Base-by-base conservation (phyloP, 2,113 vertebrate genomes). In the Cynoglossus semilaevis region DNA sequence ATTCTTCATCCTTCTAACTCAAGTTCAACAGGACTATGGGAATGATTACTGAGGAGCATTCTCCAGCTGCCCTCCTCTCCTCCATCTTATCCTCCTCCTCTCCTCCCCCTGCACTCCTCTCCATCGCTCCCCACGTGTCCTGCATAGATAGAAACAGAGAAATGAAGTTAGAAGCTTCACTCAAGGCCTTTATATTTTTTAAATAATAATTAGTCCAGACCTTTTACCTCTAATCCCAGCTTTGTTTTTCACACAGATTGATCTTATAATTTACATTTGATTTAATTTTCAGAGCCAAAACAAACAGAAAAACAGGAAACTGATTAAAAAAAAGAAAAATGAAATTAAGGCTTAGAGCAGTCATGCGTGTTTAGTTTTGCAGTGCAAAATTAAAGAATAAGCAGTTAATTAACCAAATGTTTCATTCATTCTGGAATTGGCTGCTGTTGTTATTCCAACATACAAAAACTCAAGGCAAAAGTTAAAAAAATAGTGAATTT, bases 41-140 rank as follows among this genome's bases (percentile, higher is more conserved):
- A 91, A 91, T 88, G 91, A 91, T 79, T 91, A 92, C 86, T 92
- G 89, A 92, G 77, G 81, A 82, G 49, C 77, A 69, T 78, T 76
- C 80, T 80, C 69, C 71, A 74, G 46, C 78, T 62, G 36, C 72
- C 54, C 55, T 79, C 64, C 72, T 76, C 72, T 64, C 41, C 61
- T 73, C 66, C 63, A 63, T 52, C 66, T 71, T 41, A 49, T 69
- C 66, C 65, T 64, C 51, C 55, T 59, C 59, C 48, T 46, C 18
- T 51, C 52, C 55, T 70, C 80, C 43, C 51, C 52, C 51, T 70
- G 77, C 43, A 49, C 72, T 66, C 43, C 59, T 56, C 22, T 67
- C 64, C 64, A 42, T 55, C 55, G 45, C 37, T 69, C 58, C 63
- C 51, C 63, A 45, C 63, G 51, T 57, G 40, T 36, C 64, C 66